Percentiles rank a stretch among this genome's conserved stretches.
Conservation (phyloP, 2,797 vertebrate genomes). For the Premnoplex brunnescens region DNA sequence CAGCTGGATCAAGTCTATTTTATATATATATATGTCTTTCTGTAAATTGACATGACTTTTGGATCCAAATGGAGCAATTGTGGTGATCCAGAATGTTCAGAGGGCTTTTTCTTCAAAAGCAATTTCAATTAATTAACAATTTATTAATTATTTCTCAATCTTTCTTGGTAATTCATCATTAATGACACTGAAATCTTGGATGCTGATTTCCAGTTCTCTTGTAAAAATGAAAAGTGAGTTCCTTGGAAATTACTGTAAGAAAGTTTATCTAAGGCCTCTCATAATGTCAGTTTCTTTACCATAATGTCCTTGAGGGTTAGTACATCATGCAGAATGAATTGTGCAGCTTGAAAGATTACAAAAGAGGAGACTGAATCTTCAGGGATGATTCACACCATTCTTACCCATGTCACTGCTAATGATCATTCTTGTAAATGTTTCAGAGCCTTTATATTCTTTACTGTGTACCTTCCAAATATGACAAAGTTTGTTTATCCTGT, state of each 20-base stretch:
- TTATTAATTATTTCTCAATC: background rate
- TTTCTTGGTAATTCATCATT: background rate
- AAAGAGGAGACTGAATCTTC: background rate
- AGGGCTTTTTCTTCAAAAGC: background rate
- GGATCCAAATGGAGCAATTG: background rate
- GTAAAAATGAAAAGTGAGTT: background rate
- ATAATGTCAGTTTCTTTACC: background rate
- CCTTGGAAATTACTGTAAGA: background rate
- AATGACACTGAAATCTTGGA: background rate
- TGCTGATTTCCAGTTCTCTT: background rate
- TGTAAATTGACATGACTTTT: background rate
- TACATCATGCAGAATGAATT: background rate
- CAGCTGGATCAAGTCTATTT: background rate
- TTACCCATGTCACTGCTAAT: background rate
- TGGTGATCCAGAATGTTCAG: background rate
- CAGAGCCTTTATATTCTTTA: background rate
- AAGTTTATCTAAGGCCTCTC: background rate
- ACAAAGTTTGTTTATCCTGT: background rate
- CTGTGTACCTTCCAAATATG: background rate
- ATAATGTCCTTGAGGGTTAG: background rate
- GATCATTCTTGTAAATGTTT: background rate
- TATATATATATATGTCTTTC: background rate
- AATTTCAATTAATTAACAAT: background rate
- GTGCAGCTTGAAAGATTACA: background rate
- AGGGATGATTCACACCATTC: background rate